Base-by-base conservation (phyloP, 1,140 invertebrate genomes). In the Ganaspis sp. region DNA sequence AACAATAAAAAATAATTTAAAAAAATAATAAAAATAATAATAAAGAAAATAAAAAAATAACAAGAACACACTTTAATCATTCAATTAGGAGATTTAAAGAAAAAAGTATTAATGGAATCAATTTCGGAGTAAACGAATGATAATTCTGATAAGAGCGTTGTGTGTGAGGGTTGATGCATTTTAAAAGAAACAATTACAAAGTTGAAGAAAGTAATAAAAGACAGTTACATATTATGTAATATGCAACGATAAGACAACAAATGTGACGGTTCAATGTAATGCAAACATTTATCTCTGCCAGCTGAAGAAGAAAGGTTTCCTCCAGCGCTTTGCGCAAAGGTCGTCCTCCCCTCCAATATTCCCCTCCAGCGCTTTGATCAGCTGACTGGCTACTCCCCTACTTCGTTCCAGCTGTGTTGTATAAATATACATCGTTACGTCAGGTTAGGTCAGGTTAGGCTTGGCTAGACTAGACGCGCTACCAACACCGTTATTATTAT, bases 391-490 rank as follows among this genome's bases (percentile, higher is more conserved):
- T 74, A 81, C 82, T 78, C 83, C 81, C 73, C 70, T 79, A 71
- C 69, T 75, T 75, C 77, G 69, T 74, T 54, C 74, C 85, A 86
- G 85, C 86, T 88, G 58, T 64, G 87, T 87, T 87, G 85, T 88
- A 88, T 88, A 87, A 89, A 88, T 88, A 86, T 86, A 80, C 82
- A 84, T 85, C 83, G 85, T 87, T 85, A 85, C 81, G 85, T 88
- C 58, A 64, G 84, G 84, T 86, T 88, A 80, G 84, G 87, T 86
- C 79, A 85, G 86, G 86, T 86, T 86, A 83, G 84, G 83, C 81
- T 85, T 80, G 80, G 80, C 85, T 86, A 88, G 85, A 82, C 83
- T 83, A 87, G 82, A 86, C 82, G 79, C 76, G 58, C 78, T 76
- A 69, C 38, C 73, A 75, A 72, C 73, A 74, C 79, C 79, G 81